phyloP scores from a whole-genome alignment of 2,797 vertebrate genomes.

The Diplodus sargus region DNA sequence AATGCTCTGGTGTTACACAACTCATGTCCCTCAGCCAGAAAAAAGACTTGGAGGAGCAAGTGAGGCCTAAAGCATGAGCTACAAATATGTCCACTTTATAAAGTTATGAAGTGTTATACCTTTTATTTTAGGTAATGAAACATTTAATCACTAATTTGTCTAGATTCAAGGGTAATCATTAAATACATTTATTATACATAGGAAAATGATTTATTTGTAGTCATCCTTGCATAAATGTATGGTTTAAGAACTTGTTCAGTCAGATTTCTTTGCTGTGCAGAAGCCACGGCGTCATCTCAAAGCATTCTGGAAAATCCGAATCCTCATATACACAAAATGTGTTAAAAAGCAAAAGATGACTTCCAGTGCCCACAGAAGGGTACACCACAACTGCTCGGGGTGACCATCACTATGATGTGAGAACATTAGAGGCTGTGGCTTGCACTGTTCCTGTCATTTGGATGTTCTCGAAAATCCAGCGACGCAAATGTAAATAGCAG shows the following conservation, averaged over 20 bases:
- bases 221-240: background rate
- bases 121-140: slow-evolving; percentile 2
- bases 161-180: background rate
- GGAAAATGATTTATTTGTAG: slow-evolving; percentile 6
- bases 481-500: slow-evolving; percentile 73
- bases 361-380: slow-evolving; percentile 19
- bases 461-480: slow-evolving; percentile 43
- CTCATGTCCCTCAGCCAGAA: slow-evolving; percentile 25
- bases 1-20: slow-evolving; percentile 60
- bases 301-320: slow-evolving; percentile 39
- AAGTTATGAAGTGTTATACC: background rate
- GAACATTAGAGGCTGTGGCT: slow-evolving; percentile 69
- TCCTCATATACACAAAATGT: slow-evolving; percentile 10
- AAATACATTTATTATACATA: background rate
- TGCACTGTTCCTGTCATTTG: slow-evolving; percentile 70
- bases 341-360: slow-evolving; percentile 36
- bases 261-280: background rate
- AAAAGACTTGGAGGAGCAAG: slow-evolving; percentile 7
- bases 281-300: slow-evolving; percentile 16
- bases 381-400: slow-evolving; percentile 43
- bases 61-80: slow-evolving; percentile 27
- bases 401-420: slow-evolving; percentile 66
- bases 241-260: background rate
- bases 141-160: background rate
- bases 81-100: slow-evolving; percentile 13